Percentiles rank a stretch among this genome's conserved stretches.
phyloP scores from a whole-genome alignment of 2,113 vertebrate genomes.

The Scalopus aquaticus region DNA sequence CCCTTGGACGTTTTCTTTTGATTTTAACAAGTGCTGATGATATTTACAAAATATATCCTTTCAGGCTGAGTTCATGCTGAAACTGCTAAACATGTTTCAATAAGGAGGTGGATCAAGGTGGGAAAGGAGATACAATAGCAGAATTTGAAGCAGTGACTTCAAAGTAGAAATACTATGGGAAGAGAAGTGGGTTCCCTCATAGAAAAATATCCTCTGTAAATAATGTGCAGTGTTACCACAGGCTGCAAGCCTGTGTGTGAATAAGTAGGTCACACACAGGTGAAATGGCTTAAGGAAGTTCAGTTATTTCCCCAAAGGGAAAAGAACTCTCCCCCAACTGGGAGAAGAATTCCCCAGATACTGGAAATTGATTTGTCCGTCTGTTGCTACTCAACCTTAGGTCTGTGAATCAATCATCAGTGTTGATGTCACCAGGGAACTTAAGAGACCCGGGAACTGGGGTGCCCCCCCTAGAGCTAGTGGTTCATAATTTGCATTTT shows the following conservation, averaged over 20 bases:
- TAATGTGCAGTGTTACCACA: neutral
- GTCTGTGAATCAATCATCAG: neutral
- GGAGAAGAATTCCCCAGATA: neutral
- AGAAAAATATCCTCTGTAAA: neutral
- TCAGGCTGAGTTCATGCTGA: neutral
- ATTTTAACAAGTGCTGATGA: conserved; percentile 56
- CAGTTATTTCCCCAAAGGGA: conserved; percentile 7
- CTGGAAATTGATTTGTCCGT: neutral
- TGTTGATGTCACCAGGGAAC: accelerated
- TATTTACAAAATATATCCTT: conserved; percentile 55
- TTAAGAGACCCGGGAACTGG: neutral
- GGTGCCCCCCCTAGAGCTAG: too few species aligned
- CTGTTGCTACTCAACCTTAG: neutral
- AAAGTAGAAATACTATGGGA: neutral
- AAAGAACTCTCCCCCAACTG: neutral
- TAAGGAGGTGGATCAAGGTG: neutral
- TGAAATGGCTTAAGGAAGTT: neutral
- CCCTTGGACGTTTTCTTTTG: neutral
- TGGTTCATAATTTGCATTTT: neutral
- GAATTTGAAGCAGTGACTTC: neutral
- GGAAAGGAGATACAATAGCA: neutral
- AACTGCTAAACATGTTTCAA: conserved; percentile 26
- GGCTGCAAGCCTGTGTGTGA: neutral
- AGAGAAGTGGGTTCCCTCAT: neutral
- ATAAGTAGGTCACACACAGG: neutral